These are phyloP conservation scores for Mycalesis mineus DNA, from an alignment of 2,888 invertebrate genomes.

Conservation along the genomic window DNA sequence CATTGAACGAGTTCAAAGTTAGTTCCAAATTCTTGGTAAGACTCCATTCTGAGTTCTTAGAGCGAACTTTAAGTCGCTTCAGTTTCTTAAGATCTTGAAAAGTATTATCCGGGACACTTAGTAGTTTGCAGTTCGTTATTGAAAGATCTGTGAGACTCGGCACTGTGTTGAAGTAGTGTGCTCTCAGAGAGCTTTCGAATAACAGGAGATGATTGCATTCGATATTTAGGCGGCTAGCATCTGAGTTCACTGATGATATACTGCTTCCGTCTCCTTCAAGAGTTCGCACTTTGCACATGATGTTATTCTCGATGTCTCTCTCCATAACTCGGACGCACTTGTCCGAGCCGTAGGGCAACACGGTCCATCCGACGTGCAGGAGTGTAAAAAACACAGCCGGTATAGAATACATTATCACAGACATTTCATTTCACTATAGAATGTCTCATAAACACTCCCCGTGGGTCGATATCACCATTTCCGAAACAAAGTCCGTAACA, in stretches of 20 bases:
- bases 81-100: constrained; percentile 89
- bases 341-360: constrained; percentile 74
- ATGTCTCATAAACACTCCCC: constrained; percentile 77
- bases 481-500: constrained; percentile 75
- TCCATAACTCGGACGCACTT: constrained; percentile 67
- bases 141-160: constrained; percentile 85
- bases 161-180: constrained; percentile 84
- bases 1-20: constrained; percentile 83
- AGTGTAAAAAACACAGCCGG: constrained; percentile 72
- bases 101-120: constrained; percentile 85
- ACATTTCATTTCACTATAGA: constrained; percentile 73
- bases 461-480: constrained; percentile 78
- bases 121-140: constrained; percentile 88
- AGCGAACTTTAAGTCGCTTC: constrained; percentile 86
- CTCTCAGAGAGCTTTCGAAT: constrained; percentile 86
- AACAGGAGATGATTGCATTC: constrained; percentile 87
- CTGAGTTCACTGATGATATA: constrained; percentile 79
- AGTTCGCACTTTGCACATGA: constrained; percentile 83
- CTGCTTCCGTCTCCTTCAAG: constrained; percentile 84
- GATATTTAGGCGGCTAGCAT: constrained; percentile 85
- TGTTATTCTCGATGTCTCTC: constrained; percentile 71
- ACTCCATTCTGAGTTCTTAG: constrained; percentile 89
- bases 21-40: constrained; percentile 86
- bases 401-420: constrained; percentile 74
- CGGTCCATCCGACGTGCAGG: constrained; percentile 75